Base-by-base conservation (phyloP, 2,888 invertebrate species). In the Megamerina dolium region DNA sequence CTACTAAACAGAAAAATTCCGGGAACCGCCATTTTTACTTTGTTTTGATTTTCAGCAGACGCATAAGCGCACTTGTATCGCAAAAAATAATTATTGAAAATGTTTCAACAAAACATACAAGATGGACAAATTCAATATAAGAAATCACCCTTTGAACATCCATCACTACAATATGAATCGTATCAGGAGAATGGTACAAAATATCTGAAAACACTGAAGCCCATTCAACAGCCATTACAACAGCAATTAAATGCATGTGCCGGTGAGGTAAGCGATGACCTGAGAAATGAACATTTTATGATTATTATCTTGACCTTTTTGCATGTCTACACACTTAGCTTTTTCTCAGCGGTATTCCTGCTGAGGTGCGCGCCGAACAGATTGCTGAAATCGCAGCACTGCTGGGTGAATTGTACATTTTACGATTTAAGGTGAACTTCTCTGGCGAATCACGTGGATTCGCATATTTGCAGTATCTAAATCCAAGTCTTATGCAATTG, bases 391-490 rank as follows among this genome's bases (percentile, higher is more conserved):
- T 63, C 18, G 61, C 59, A 5, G 20, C 51, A 0, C 8, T 53
- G 3, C 21, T 68, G 35, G 68, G 63, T 0, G 59, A 63, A 9
- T 31, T 68, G 1, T 68, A 58, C 31, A 33, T 51, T 20, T 37
- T 68, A 5, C 60, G 67, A 2, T 66, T 57, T 27, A 68, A 66
- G 46, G 54, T 68, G 0, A 54, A 60, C 34, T 61, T 51, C 23
- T 43, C 54, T 0, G 60, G 61, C 2, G 10, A 26, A 1, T 56
- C 59, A 2, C 60, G 67, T 2, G 63, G 64, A 2, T 64, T 52
- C 35, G 69, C 67, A 12, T 68, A 60, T 29, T 38, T 67, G 39
- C 67, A 68, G 40, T 68, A 61, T 18, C 31, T 59, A 2, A 50
- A 63, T 32, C 43, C 46, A 3, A 34, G 23, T 2, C 36, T 51